These are phyloP conservation scores for Takifugu ocellatus DNA, from an alignment of 2,797 vertebrate genomes.

Conservation along the genomic window DNA sequence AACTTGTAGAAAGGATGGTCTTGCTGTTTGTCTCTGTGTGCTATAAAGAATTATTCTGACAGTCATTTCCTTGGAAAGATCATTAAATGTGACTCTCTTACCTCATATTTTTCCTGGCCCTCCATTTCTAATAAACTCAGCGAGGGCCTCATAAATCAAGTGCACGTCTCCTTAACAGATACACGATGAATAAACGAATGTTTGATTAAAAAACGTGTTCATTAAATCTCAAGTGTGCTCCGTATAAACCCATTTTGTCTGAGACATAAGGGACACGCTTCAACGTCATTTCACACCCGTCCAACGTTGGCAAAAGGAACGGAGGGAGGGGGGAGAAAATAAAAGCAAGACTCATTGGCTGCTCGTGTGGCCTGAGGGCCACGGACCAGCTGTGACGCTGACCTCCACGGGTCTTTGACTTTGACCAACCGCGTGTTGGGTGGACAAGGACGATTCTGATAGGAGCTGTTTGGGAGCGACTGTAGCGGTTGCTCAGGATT, in stretches of 20 bases:
- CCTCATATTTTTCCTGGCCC: constrained; percentile 39
- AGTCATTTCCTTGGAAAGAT: constrained; percentile 57
- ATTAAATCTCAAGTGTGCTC: constrained; percentile 50
- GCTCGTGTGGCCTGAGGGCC: constrained; percentile 57
- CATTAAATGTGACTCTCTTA: constrained; percentile 29
- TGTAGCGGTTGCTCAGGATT: constrained; percentile 20
- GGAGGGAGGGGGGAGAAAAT: constrained; percentile 12
- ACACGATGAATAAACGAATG: constrained; percentile 62
- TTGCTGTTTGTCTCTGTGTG: constrained; percentile 14
- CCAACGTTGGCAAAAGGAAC: constrained; percentile 19
- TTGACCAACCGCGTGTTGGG: constrained; percentile 59
- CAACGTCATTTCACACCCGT: constrained; percentile 26
- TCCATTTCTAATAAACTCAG: constrained; percentile 41
- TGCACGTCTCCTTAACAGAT: constrained; percentile 55
- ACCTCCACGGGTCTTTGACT: constrained; percentile 64
- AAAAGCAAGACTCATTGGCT: constrained; percentile 45
- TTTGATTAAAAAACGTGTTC: constrained; percentile 63
- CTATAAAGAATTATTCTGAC: constrained; percentile 29
- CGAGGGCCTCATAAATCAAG: constrained; percentile 65
- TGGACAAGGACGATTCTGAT: constrained; percentile 39
- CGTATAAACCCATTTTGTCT: constrained; percentile 46
- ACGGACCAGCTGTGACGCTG: constrained; percentile 65
- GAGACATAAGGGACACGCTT: constrained; percentile 36
- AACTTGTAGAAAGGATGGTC: constrained; percentile 13
- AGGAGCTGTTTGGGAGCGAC: constrained; percentile 13